Conservation (phyloP, 2,113 vertebrate species). For the Poeciliopsis prolifica region DNA sequence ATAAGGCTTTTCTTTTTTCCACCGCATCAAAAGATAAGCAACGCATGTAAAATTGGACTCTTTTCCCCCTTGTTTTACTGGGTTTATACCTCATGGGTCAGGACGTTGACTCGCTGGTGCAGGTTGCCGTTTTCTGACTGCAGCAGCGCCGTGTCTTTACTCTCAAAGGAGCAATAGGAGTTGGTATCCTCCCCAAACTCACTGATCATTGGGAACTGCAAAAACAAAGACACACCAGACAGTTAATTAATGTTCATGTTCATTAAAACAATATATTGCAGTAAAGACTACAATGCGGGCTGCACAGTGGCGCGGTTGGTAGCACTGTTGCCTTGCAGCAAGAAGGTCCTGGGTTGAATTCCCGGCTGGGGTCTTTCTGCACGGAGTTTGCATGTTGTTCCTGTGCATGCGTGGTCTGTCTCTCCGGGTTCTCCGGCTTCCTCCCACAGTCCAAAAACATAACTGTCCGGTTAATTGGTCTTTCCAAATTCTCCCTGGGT, state of each 20-base stretch:
- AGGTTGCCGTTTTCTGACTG: constrained; percentile 92
- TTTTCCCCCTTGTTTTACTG: not conserved
- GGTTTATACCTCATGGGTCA: constrained; percentile 90
- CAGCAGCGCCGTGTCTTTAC: constrained; percentile 91
- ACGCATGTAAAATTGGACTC: not conserved
- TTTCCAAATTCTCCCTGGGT: too few relatives aligned
- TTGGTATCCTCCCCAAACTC: constrained; percentile 91
- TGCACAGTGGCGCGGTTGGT: too few relatives aligned
- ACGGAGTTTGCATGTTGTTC: too few relatives aligned
- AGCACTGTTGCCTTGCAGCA: too few relatives aligned
- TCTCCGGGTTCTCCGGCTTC: too few relatives aligned
- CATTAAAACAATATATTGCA: not conserved
- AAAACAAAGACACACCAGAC: constrained; percentile 4
- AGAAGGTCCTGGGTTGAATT: too few relatives aligned
- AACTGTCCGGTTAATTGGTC: too few relatives aligned
- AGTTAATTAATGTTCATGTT: not conserved
- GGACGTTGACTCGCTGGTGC: constrained; percentile 92
- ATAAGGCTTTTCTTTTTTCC: constrained; percentile 7
- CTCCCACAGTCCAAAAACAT: too few relatives aligned
- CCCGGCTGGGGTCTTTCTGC: too few relatives aligned
- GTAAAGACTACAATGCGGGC: not conserved
- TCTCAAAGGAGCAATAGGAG: constrained; percentile 86
- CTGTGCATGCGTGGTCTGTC: too few relatives aligned
- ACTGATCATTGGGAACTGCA: constrained; percentile 90
- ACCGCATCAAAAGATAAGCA: not conserved